A percentile compares a stretch with the other conserved stretches of the same genome.
phyloP scores from a whole-genome alignment of 2,797 vertebrate genomes.

The Sciaenops ocellatus region DNA sequence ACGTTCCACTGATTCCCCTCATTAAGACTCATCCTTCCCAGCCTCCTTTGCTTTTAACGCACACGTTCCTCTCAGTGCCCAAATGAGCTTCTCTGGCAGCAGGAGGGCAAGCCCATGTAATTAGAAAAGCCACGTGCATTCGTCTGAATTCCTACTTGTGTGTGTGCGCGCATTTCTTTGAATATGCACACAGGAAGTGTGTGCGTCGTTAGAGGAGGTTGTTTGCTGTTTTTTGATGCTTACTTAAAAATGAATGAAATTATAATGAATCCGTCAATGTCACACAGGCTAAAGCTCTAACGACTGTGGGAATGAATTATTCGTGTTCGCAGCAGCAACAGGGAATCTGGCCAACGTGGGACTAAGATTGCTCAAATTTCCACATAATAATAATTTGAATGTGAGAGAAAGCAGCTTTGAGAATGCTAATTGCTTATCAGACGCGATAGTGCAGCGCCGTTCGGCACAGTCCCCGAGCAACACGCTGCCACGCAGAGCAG shows the following conservation, averaged over 20 bases:
- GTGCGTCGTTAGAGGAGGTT: not conserved
- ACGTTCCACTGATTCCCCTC: constrained; percentile 75
- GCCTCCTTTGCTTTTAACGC: constrained; percentile 64
- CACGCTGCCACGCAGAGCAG: constrained; percentile 13
- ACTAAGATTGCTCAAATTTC: constrained; percentile 29
- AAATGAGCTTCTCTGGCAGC: constrained; percentile 70
- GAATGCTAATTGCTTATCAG: constrained; percentile 62
- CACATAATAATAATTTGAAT: constrained; percentile 27
- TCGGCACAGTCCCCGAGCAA: constrained; percentile 21
- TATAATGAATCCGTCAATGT: constrained; percentile 50
- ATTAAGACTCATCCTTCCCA: constrained; percentile 75
- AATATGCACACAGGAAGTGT: not conserved
- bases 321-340: constrained; percentile 27
- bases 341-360: constrained; percentile 17
- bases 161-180: constrained; percentile 18
- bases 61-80: constrained; percentile 44
- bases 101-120: constrained; percentile 65
- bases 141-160: constrained; percentile 36
- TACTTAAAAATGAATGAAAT: constrained; percentile 56
- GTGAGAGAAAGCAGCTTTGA: constrained; percentile 22
- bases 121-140: constrained; percentile 71
- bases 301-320: constrained; percentile 39
- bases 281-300: constrained; percentile 20
- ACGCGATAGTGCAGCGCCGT: constrained; percentile 3
- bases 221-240: constrained; percentile 42